Base-by-base conservation (phyloP, 92 coral and sea anemone genomes). In the Paramuricea clavata region DNA sequence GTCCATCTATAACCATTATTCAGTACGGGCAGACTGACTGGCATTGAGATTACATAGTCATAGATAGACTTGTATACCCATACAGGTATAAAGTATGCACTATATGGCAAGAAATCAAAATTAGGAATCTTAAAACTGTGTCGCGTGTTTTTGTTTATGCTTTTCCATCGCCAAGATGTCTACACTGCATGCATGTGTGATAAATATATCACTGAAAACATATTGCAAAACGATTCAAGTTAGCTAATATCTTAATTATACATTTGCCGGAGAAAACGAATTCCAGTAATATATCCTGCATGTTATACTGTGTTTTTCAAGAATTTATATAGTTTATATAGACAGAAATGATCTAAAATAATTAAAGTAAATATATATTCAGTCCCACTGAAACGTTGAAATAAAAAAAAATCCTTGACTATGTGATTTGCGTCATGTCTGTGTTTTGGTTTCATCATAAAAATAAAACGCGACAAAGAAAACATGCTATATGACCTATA, bases 161-260 rank as follows among this genome's bases (percentile, higher is more conserved):
- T 10, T 54, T 2, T 5, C 62, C 19, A 27, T 28, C 36, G 72
- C 72, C 72, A 28, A 23, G 22, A 27, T 33, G 72, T 65, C 41
- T 65, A 31, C 0, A 65, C 22, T 10, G n/a, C n/a, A n/a, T 54
- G 23, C 22, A 54, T 21, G 62, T 21, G 26, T 17, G 62, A 54
- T 54, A 21, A 54, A 54, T 54, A 54, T 54, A 54, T 54, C 62
- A 12, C 72, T 31, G 41, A 65, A 65, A 65, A 65, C 72, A 65
- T 65, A 65, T 28, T 65, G 36, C 5, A 65, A 65, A 65, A 65
- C 72, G 41, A 65, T 65, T 65, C 72, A 65, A 0, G 28, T 65
- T 31, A 11, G n/a, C 39, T 65, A 16, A 54, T 65, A 13, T 65
- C 72, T 19, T 19, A 33, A 62, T 65, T 26, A 65, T 31, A 12